A percentile compares a stretch with the other conserved stretches of the same genome.
Evolutionary conservation across 2,797 vertebrate species (phyloP).

Genomic region (Pseudochaenichthys georgianus): DNA sequence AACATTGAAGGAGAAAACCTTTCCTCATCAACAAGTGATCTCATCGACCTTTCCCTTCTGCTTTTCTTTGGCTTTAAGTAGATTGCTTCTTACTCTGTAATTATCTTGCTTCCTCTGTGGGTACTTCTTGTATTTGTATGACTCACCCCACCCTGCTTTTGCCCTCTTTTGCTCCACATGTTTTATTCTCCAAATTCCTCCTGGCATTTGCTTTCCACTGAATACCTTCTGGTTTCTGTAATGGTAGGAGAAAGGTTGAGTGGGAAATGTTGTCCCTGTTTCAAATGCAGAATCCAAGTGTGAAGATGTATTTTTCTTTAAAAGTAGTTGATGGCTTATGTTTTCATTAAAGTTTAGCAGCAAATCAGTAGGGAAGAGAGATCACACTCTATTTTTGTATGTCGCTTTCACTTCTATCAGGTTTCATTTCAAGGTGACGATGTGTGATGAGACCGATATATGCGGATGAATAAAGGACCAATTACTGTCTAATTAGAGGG

Average conservation of each 20-base stretch:
- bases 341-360: conserved; percentile 11
- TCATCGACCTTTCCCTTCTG: background rate
- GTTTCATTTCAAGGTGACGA: conserved; percentile 32
- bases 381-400: background rate
- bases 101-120: conserved; percentile 19
- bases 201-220: conserved; percentile 9
- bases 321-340: background rate
- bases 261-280: background rate
- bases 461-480: conserved; percentile 41
- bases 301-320: background rate
- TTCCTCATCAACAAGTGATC: conserved; percentile 10
- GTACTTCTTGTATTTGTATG: conserved; percentile 19
- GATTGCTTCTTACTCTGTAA: conserved; percentile 20
- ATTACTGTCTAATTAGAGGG: conserved; percentile 52
- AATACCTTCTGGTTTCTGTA: background rate
- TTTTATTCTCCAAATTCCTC: conserved; percentile 18
- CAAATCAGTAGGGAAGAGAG: conserved; percentile 2
- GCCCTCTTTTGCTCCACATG: conserved; percentile 8
- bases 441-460: conserved; percentile 42
- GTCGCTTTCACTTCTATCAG: conserved; percentile 21
- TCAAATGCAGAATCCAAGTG: conserved; percentile 1
- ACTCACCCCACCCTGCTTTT: conserved; percentile 35
- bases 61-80: conserved; percentile 9
- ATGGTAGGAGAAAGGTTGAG: conserved; percentile 7
- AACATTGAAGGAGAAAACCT: background rate